Evolutionary conservation across 2,113 vertebrate genomes (phyloP).

Genomic region (Oncorhynchus mykiss): DNA sequence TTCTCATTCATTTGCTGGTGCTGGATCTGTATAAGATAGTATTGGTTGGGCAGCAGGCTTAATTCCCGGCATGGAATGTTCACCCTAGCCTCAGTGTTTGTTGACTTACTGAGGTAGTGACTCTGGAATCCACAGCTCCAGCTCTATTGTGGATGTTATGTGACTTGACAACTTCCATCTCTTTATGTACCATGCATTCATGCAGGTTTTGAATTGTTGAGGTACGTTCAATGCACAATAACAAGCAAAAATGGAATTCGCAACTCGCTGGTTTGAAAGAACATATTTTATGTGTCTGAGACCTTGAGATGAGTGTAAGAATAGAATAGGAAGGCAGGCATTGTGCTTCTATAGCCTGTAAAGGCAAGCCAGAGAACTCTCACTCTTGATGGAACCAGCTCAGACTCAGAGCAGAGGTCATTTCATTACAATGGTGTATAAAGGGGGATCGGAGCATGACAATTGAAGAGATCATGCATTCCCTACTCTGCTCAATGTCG

Average conservation of each 20-base stretch:
- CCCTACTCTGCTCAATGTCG: neutral
- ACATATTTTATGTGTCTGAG: neutral
- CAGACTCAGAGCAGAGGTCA: neutral
- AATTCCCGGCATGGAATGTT: neutral
- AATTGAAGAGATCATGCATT: neutral
- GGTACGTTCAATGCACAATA: neutral
- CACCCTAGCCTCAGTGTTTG: neutral
- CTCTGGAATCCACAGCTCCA: neutral
- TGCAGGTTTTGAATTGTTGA: neutral
- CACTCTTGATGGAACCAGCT: neutral
- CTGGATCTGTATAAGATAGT: neutral
- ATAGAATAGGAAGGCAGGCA: neutral
- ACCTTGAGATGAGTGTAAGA: neutral
- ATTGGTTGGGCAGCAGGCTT: neutral
- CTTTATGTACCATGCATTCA: neutral
- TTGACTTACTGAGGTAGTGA: neutral
- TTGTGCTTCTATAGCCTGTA: neutral
- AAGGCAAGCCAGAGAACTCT: neutral
- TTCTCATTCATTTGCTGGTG: neutral
- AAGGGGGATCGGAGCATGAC: too few species aligned
- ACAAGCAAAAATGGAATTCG: neutral
- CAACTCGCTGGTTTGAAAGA: neutral
- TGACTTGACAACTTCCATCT: neutral
- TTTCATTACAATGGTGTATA: neutral
- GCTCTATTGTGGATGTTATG: neutral